These are phyloP conservation scores for Vulpes vulpes DNA, from an alignment of 2,113 vertebrate genomes.

Conservation along the genomic window DNA sequence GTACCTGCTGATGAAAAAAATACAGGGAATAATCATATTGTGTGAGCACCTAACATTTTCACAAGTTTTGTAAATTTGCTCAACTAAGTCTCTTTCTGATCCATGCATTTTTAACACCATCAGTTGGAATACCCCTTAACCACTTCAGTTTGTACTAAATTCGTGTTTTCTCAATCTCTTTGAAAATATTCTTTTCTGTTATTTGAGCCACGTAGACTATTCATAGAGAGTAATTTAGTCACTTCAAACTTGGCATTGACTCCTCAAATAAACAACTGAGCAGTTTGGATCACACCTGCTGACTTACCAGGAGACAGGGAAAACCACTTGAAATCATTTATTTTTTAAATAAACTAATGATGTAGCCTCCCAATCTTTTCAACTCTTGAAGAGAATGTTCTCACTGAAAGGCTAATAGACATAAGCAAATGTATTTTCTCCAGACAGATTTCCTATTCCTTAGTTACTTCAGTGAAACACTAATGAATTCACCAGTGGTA, in stretches of 20 bases:
- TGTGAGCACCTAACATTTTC: not conserved
- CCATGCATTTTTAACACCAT: not conserved
- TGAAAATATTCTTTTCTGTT: not conserved
- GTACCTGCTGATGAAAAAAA: not conserved
- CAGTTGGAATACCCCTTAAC: not conserved
- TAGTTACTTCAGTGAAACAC: not conserved
- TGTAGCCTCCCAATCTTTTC: not conserved
- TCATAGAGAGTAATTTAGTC: not conserved
- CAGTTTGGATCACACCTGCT: not conserved
- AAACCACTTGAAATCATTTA: not conserved
- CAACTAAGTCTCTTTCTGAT: not conserved
- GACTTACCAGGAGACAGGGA: not conserved
- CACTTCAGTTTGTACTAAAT: not conserved
- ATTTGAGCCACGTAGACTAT: not conserved
- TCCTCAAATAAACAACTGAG: not conserved
- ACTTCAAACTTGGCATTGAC: not conserved
- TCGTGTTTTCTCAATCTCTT: not conserved
- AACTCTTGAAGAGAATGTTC: not conserved
- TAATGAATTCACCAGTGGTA: conserved; percentile 31
- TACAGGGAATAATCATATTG: not conserved
- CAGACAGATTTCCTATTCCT: not conserved
- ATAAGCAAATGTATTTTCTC: not conserved
- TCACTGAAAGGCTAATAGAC: not conserved
- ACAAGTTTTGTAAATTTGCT: conserved; percentile 1
- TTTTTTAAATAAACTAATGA: conserved; percentile 22